Percentiles rank a stretch among this genome's conserved stretches.
Conservation (phyloP, 1,140 invertebrate species). For the Eumaeus atala region DNA sequence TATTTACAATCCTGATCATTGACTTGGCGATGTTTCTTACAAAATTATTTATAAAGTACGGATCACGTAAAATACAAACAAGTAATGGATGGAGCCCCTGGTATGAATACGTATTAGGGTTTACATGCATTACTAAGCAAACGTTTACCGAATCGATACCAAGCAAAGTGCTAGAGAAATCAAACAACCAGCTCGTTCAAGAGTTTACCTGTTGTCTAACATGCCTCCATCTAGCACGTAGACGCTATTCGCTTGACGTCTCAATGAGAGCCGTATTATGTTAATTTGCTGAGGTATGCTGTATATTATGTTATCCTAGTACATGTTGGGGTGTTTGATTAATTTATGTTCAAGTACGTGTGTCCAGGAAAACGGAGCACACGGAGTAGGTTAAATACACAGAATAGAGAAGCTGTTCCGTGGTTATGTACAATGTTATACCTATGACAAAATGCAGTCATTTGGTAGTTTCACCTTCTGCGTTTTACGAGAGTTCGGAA, state of each 20-base stretch:
- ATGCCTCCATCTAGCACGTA: slow-evolving; percentile 8
- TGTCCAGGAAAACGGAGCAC: no score
- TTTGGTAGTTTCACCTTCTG: no score
- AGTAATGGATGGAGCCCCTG: slow-evolving; percentile 8
- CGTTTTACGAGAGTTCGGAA: no score
- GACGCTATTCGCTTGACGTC: slow-evolving; percentile 5
- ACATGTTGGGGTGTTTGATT: not conserved
- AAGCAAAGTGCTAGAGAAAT: slow-evolving; percentile 8
- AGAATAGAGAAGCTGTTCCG: no score
- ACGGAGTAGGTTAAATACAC: no score
- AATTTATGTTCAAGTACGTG: slow-evolving; percentile 1
- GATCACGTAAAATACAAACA: slow-evolving; percentile 7
- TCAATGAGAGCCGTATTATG: slow-evolving; percentile 10
- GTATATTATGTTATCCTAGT: not conserved
- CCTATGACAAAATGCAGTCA: no score
- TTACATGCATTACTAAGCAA: slow-evolving; percentile 11
- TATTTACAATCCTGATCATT: no score
- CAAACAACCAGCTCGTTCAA: slow-evolving; percentile 8
- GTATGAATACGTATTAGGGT: slow-evolving; percentile 10
- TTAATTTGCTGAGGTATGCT: slow-evolving; percentile 9
- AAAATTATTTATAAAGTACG: slow-evolving; percentile 7
- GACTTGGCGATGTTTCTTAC: slow-evolving; percentile 4
- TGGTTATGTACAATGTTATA: no score
- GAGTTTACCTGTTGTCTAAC: slow-evolving; percentile 11
- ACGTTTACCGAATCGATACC: slow-evolving; percentile 8